Percentiles rank a stretch among this genome's conserved stretches.
These are phyloP conservation scores for Centropus bengalensis DNA, from an alignment of 2,113 vertebrate genomes.

Conservation along the genomic window DNA sequence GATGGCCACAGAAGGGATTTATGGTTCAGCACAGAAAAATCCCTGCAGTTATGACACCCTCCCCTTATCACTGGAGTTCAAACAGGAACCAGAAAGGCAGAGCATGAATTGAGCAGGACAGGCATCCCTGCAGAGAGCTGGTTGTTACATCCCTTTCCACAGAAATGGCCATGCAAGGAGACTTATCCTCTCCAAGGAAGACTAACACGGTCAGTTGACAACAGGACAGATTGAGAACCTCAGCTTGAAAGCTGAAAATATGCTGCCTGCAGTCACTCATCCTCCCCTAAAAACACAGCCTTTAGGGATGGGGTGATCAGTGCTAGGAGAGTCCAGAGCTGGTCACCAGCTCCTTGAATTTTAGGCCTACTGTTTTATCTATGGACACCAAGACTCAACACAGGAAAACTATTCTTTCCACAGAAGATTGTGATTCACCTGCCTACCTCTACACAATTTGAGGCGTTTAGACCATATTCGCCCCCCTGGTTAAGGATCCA, in stretches of 20 bases:
- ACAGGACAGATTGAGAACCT: neutral
- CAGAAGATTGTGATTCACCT: neutral
- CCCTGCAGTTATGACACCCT: neutral
- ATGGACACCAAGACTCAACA: neutral
- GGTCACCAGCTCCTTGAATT: neutral
- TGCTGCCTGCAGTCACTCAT: neutral
- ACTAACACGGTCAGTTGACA: too few relatives aligned
- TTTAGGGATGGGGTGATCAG: neutral
- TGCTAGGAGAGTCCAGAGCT: neutral
- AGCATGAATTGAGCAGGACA: neutral
- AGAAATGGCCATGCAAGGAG: too few relatives aligned
- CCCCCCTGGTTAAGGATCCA: too few relatives aligned
- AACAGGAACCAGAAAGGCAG: neutral
- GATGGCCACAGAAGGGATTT: neutral
- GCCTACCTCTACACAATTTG: neutral
- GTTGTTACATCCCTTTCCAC: neutral
- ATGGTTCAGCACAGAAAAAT: neutral
- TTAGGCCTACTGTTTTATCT: too few relatives aligned
- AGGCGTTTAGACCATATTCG: neutral
- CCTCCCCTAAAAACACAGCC: neutral
- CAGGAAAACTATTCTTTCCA: neutral
- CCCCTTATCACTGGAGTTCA: neutral
- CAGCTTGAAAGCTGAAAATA: neutral
- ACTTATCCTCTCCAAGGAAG: neutral
- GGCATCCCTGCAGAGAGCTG: neutral